Evolutionary conservation across 2,888 invertebrate species (phyloP).

Genomic region (Cinara cedri): DNA sequence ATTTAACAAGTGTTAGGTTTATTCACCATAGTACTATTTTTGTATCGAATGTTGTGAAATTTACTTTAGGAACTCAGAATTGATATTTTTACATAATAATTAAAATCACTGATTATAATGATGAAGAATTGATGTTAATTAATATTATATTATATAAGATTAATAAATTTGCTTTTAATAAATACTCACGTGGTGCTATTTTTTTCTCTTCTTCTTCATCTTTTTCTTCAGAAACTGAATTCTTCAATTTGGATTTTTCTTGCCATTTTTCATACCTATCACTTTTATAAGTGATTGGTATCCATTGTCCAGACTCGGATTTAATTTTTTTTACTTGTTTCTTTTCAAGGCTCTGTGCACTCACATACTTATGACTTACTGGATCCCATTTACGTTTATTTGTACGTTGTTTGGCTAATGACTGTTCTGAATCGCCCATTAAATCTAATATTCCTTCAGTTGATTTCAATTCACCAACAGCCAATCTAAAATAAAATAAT

Average conservation of each 20-base stretch:
- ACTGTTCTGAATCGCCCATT: conserved; percentile 78
- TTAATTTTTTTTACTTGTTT: conserved; percentile 78
- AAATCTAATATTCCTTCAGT: conserved; percentile 71
- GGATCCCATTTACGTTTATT: conserved; percentile 78
- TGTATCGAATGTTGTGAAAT: no score
- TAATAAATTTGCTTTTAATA: background rate
- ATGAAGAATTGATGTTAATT: background rate
- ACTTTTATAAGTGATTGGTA: conserved; percentile 92
- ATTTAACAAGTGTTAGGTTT: no score
- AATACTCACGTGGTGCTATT: conserved; percentile 55
- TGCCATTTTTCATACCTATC: conserved; percentile 89
- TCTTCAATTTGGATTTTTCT: conserved; percentile 71
- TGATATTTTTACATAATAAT: no score
- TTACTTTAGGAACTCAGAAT: no score
- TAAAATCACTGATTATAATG: no score
- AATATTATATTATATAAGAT: conserved; percentile 10
- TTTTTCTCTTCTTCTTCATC: conserved; percentile 64
- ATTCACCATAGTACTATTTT: no score
- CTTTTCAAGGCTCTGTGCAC: conserved; percentile 68
- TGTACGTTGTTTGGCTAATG: conserved; percentile 64
- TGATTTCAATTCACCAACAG: conserved; percentile 56
- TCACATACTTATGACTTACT: conserved; percentile 79
- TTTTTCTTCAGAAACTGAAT: conserved; percentile 64
- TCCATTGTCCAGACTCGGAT: conserved; percentile 94
- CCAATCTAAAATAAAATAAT: conserved; percentile 34